These are phyloP conservation scores for Heliconius himera DNA, from an alignment of 1,140 invertebrate species.

Conservation along the genomic window DNA sequence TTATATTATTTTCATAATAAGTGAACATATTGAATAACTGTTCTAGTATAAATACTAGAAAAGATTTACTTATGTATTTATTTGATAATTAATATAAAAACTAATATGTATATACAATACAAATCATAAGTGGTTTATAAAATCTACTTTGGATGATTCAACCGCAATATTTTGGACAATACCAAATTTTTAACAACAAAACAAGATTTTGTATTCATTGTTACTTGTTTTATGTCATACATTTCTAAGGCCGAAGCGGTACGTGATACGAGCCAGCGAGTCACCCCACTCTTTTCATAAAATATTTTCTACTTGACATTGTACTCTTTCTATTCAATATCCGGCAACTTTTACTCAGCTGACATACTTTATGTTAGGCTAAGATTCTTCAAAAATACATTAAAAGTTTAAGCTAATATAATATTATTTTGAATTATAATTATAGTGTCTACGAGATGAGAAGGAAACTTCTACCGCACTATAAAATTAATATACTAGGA, in stretches of 20 bases:
- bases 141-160: no score
- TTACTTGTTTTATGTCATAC: slow-evolving; percentile 26
- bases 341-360: slow-evolving; percentile 33
- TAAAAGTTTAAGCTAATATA: background rate
- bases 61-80: no score
- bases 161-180: no score
- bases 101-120: no score
- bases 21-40: no score
- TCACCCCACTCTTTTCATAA: slow-evolving; percentile 36
- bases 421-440: background rate
- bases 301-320: slow-evolving; percentile 42
- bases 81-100: no score
- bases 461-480: background rate
- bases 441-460: background rate
- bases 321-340: slow-evolving; percentile 41
- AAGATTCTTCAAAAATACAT: background rate
- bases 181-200: background rate
- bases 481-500: no score
- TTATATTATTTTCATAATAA: no score
- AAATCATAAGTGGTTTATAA: no score
- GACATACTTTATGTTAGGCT: slow-evolving; percentile 6
- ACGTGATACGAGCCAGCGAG: slow-evolving; percentile 26
- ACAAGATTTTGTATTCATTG: background rate
- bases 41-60: no score
- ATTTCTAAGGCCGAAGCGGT: slow-evolving; percentile 23